Evolutionary conservation across 2,113 vertebrate genomes (phyloP), one percentile per base, ranked within the genome.

Genomic region (Vanacampus margaritifer): DNA sequence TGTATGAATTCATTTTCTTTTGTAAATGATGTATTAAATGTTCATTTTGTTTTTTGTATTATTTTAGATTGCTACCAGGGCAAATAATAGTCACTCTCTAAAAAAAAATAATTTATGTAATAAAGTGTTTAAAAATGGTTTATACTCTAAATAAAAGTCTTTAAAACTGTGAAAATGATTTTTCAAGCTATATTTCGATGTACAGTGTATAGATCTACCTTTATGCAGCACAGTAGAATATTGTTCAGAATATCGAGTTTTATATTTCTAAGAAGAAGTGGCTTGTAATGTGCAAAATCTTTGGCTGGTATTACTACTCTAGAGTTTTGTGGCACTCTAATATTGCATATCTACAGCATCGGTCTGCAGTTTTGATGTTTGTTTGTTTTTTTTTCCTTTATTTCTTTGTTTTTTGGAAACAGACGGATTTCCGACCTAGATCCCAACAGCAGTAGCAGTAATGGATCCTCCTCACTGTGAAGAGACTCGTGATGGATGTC

Each of bases 101-200:
- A 96, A 90, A 96, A 96, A 91, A 63, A 91, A 86, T 97, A 95
- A 97, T 97, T 98, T 98, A 98, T 98, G 96, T 97, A 98, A 96
- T 94, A 97, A 98, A 96, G 95, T 97, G 95, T 98, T 98, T 98
- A 82, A 96, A 90, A 97, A 93, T 94, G 94, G 95, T 99, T 99
- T 98, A 97, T 99, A 98, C 95, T 97, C 98, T 91, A 98, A 99
- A 99, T 99, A 98, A 99, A 62, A 99, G 96, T 98, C 95, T 96
- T 97, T 98, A 98, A 98, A 98, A 98, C 95, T 96, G 95, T 98
- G 96, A 95, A 96, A 92, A 93, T 93, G 93, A 93, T 92, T 95
- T 94, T 92, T 92, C 89, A 73, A 89, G 89, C 83, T 91, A 91
- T 91, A 93, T 92, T 89, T 93, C 83, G 82, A 92, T 93, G 92